Evolutionary conservation across 2,888 invertebrate species (phyloP).

Genomic region (Leptodirus hochenwartii): DNA sequence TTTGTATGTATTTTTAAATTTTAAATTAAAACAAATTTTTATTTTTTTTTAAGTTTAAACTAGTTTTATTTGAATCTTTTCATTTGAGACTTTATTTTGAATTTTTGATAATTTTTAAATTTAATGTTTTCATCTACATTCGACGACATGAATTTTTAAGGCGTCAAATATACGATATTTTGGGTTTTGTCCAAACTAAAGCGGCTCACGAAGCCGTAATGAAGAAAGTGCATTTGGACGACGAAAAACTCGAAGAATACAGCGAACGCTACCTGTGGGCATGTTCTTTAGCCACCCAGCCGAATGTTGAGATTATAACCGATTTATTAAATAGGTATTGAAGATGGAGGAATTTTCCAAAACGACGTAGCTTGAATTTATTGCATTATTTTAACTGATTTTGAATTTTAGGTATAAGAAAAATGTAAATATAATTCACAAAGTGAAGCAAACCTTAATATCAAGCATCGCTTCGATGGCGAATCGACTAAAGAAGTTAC

Average conservation of each 20-base stretch:
- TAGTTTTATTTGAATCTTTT: too few relatives aligned
- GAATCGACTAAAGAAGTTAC: slow-evolving; percentile 24
- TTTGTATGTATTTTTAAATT: too few relatives aligned
- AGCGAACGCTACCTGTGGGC: slow-evolving; percentile 60
- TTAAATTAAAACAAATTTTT: too few relatives aligned
- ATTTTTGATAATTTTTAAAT: too few relatives aligned
- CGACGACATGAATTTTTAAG: too few relatives aligned
- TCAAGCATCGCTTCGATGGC: slow-evolving; percentile 46
- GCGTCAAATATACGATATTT: slow-evolving; percentile 46
- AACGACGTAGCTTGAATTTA: too few relatives aligned
- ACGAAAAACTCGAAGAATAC: slow-evolving; percentile 27
- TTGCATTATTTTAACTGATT: too few relatives aligned
- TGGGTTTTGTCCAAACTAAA: slow-evolving; percentile 50
- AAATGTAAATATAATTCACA: slow-evolving; percentile 31
- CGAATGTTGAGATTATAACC: slow-evolving; percentile 35
- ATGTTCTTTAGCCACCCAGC: slow-evolving; percentile 46
- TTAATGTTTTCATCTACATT: too few relatives aligned
- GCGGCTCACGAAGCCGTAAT: slow-evolving; percentile 49
- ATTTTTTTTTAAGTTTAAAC: too few relatives aligned
- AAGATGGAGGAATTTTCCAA: too few relatives aligned
- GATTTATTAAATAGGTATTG: slow-evolving; percentile 28
- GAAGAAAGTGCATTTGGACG: slow-evolving; percentile 37
- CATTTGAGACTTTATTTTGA: too few relatives aligned
- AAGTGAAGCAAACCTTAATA: slow-evolving; percentile 46
- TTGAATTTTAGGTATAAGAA: too few relatives aligned